These are phyloP conservation scores for Nothocercus julius DNA, from an alignment of 2,113 vertebrate species.

Conservation along the genomic window DNA sequence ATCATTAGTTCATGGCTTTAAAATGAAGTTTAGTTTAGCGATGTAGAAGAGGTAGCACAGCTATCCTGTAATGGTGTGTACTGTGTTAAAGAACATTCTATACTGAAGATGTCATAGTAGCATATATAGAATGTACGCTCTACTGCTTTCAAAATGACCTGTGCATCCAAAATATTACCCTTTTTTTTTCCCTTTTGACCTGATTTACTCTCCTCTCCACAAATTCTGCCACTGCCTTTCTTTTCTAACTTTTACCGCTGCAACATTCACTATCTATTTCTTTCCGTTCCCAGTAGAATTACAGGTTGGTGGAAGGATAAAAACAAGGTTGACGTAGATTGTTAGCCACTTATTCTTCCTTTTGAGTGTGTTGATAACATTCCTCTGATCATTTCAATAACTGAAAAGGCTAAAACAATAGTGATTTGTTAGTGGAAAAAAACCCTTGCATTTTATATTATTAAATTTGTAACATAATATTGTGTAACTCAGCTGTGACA, in stretches of 20 bases:
- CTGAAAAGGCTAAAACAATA: background rate
- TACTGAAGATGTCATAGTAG: background rate
- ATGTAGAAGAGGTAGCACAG: background rate
- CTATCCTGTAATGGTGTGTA: background rate
- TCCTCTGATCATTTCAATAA: background rate
- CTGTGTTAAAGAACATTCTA: accelerated
- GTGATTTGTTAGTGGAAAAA: background rate
- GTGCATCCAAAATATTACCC: background rate
- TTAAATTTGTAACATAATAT: background rate
- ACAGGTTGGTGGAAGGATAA: background rate
- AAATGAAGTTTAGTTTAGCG: background rate
- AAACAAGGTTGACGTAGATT: background rate
- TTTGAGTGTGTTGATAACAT: background rate
- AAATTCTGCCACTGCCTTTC: background rate
- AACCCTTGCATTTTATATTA: background rate
- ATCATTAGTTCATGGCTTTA: background rate
- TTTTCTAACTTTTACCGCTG: background rate
- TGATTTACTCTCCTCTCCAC: background rate
- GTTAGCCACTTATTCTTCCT: background rate
- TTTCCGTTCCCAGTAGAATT: background rate
- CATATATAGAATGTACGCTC: background rate
- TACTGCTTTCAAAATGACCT: background rate
- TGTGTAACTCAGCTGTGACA: background rate
- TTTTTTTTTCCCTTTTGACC: background rate
- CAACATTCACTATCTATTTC: background rate